Base-by-base conservation (phyloP, 1,140 invertebrate genomes). In the Asbolus verrucosus region DNA sequence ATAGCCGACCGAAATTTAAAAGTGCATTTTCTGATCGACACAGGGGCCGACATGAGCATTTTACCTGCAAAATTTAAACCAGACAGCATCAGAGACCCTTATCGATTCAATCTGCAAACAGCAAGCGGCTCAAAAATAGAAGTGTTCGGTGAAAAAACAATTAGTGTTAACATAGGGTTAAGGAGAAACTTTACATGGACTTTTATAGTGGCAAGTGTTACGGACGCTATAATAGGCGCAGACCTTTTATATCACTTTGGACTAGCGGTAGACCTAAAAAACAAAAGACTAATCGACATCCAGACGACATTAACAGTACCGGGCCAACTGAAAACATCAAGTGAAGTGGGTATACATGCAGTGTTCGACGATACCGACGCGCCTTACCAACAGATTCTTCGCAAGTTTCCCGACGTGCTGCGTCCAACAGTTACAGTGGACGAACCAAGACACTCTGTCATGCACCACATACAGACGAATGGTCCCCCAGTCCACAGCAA, bases 151-250 rank as follows among this genome's bases (percentile, higher is more conserved):
- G 8, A 31, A 15, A 13, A 19, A 16, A 62, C 60, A 1, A 11
- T 62, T 13, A 13, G 2, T 2, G 2, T 62, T 1, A 15, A 62
- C 18, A 15, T 62, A 33, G 60, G 60, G 11, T 15, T 77, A 1
- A 70, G 74, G 5, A 74, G 80, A 33, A 60, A 72, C n/a, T 80
- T 79, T 31, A 38, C 24, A 13, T 83, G 80, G 81, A 27, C 63
- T 4, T 84, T 83, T 43, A 73, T 81, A 6, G 66, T 84, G 1
- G 81, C 81, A 1, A 77, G 80, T 21, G 78, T 82, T 0, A 39
- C 54, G 0, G 76, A 77, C 27, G 74, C 82, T 0, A 82, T 83
- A 1, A 73, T 83, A 0, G 81, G 81, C 21, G 80, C 81, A 1
- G 81, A 83, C 61, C 81, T 83, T 41, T 65, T 84, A 5, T 14